Conservation (phyloP, 1,140 invertebrate genomes). For the Achroia grisella region DNA sequence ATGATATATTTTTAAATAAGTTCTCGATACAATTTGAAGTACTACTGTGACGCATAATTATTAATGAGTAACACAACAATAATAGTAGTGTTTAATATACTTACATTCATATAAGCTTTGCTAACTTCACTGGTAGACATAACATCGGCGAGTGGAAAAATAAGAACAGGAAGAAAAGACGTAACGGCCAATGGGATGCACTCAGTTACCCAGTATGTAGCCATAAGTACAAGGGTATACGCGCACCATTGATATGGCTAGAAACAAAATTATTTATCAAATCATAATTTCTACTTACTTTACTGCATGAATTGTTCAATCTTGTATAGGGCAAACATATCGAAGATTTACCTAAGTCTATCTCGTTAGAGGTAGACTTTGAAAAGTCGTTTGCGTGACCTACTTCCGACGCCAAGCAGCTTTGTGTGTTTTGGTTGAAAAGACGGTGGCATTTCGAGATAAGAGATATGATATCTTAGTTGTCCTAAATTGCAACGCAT, state of each 20-base stretch:
- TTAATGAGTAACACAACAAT: not conserved
- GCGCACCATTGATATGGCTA: constrained; percentile 67
- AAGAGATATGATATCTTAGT: no score
- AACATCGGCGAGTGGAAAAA: constrained; percentile 77
- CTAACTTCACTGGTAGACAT: constrained; percentile 54
- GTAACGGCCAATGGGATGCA: constrained; percentile 77
- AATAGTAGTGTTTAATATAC: not conserved
- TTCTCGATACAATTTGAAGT: not conserved
- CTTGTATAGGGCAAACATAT: no score
- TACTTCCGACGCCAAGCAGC: no score
- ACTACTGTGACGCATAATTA: not conserved
- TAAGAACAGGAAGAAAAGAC: constrained; percentile 77
- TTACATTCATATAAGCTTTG: constrained; percentile 66
- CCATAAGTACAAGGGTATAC: constrained; percentile 78
- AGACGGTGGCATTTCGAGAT: no score
- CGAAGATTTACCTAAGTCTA: no score
- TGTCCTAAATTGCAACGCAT: no score
- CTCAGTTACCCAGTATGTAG: constrained; percentile 81
- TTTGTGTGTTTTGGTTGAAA: no score
- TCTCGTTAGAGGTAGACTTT: no score
- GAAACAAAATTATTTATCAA: constrained; percentile 12
- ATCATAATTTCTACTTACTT: not conserved
- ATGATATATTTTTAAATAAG: no score
- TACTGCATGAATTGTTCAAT: no score
- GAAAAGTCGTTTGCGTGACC: no score